Evolutionary conservation across 2,888 invertebrate genomes (phyloP).

Genomic region (Philereme transversata): DNA sequence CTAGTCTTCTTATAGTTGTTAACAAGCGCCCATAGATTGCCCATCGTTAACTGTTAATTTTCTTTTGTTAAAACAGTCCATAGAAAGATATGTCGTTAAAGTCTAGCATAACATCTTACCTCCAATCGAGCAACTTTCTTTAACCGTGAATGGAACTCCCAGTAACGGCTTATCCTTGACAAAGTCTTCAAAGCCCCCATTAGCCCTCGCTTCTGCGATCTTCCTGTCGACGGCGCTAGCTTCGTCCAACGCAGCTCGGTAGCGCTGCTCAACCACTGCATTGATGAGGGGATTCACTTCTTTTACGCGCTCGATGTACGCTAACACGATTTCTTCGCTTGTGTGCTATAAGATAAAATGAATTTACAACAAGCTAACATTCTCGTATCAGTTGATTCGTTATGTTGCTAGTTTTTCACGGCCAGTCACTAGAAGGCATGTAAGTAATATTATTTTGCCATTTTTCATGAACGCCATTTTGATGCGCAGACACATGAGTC

Average conservation of each 20-base stretch:
- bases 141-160: conserved; percentile 92
- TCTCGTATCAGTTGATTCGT: too few relatives aligned
- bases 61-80: too few relatives aligned
- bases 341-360: conserved; percentile 71
- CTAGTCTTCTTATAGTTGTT: too few relatives aligned
- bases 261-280: conserved; percentile 87
- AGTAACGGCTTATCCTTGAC: conserved; percentile 86
- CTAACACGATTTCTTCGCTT: conserved; percentile 83
- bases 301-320: conserved; percentile 86
- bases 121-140: conserved; percentile 90
- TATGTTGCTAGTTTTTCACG: too few relatives aligned
- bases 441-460: too few relatives aligned
- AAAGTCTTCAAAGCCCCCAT: conserved; percentile 64
- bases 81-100: too few relatives aligned
- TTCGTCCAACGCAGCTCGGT: conserved; percentile 85
- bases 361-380: too few relatives aligned
- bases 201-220: conserved; percentile 64
- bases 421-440: too few relatives aligned
- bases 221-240: conserved; percentile 63
- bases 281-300: conserved; percentile 87
- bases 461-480: too few relatives aligned
- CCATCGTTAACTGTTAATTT: too few relatives aligned
- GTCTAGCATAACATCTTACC: conserved; percentile 72
- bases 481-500: too few relatives aligned
- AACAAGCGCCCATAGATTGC: too few relatives aligned